Evolutionary conservation across 2,888 invertebrate species (phyloP), one percentile per base, ranked within the genome.

Genomic region (Idaea dimidiata): DNA sequence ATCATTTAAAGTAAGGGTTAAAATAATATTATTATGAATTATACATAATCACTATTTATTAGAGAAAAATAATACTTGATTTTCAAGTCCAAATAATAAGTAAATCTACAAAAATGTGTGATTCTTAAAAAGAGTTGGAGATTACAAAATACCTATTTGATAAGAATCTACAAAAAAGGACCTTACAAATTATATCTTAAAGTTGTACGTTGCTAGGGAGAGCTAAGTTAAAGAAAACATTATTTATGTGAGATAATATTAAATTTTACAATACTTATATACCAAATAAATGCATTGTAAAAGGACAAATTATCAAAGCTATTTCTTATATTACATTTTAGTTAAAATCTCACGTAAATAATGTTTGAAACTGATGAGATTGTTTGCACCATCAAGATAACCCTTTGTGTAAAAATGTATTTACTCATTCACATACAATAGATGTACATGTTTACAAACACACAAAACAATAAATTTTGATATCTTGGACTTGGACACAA

Each of bases 171-270:
- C 89, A 88, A 87, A 88, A 83, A 86, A 82, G 76, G 79, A 81
- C 82, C 89, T 91, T 90, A 89, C 78, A 89, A 89, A 89, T 88
- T 87, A 90, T 83, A 86, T 81, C 88, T 89, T 89, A 89, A 75
- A 89, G 81, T 91, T 91, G 89, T 91, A 91, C 87, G 83, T 87
- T 86, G 86, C 90, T 90, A 90, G 81, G 88, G 86, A 90, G 89
- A 90, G 85, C 84, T 83, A 81, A 74, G 78, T 85, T 81, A 79
- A 81, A 86, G 86, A 89, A 88, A 77, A 43, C 43, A 85, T 87
- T 86, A 88, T 73, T 82, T 86, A 89, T 83, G 86, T 82, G 84
- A 89, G 86, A 70, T 78, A 76, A 61, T 62, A 62, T 68, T 60
- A 70, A 69, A 72, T 79, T 76, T 69, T 76, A 72, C 70, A 72